Conservation (phyloP, 2,797 vertebrate species). For the Lophius americanus region DNA sequence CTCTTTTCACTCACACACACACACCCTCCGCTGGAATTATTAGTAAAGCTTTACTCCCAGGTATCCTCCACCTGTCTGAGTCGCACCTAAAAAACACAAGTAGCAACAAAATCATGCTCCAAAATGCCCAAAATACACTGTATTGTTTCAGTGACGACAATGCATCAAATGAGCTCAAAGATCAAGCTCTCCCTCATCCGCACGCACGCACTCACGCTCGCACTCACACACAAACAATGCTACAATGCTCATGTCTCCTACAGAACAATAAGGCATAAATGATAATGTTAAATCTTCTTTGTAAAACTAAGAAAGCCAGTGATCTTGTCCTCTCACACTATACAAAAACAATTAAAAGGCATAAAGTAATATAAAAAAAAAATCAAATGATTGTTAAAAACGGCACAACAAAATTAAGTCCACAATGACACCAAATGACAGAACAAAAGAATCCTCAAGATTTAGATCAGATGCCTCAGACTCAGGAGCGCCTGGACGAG, state of each 20-base stretch:
- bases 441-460: slow-evolving; percentile 32
- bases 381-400: slow-evolving; percentile 83
- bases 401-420: slow-evolving; percentile 79
- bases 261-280: slow-evolving; percentile 86
- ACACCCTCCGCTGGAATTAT: slow-evolving; percentile 83
- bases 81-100: slow-evolving; percentile 68
- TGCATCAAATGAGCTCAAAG: slow-evolving; percentile 63
- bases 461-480: slow-evolving; percentile 70
- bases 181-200: slow-evolving; percentile 26
- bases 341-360: slow-evolving; percentile 81
- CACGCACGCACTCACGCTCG: slow-evolving; percentile 31
- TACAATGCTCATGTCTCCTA: slow-evolving; percentile 84
- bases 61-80: slow-evolving; percentile 60
- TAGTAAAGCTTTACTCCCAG: slow-evolving; percentile 90
- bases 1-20: slow-evolving; percentile 33
- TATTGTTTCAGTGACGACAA: slow-evolving; percentile 73
- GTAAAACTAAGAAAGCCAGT: slow-evolving; percentile 85
- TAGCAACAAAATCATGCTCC: slow-evolving; percentile 65
- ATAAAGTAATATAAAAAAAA: slow-evolving; percentile 69
- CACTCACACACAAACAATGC: slow-evolving; percentile 59
- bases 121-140: slow-evolving; percentile 73
- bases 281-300: slow-evolving; percentile 79
- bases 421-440: slow-evolving; percentile 57
- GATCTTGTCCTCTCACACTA: slow-evolving; percentile 81
- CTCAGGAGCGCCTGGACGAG: slow-evolving; percentile 53